Conservation (phyloP, 1,140 invertebrate genomes). For the Aphaenogaster floridana region DNA sequence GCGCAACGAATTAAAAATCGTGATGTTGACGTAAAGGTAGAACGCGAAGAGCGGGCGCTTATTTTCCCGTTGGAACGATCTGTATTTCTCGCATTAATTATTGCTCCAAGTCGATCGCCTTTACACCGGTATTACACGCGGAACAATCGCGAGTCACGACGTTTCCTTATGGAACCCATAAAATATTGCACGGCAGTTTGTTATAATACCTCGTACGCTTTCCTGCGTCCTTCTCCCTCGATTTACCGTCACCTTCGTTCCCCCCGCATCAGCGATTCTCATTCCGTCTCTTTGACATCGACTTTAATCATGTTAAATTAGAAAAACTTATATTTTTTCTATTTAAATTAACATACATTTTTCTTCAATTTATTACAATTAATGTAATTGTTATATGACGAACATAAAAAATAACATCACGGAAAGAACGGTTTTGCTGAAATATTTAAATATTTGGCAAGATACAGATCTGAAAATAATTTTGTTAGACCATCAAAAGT, state of each 20-base stretch:
- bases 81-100: constrained; percentile 63
- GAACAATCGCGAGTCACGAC: constrained; percentile 79
- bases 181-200: constrained; percentile 80
- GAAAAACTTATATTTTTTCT: not conserved
- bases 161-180: constrained; percentile 84
- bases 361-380: not conserved
- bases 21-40: constrained; percentile 8
- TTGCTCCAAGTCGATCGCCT: constrained; percentile 60
- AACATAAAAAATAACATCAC: not conserved
- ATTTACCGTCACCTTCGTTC: constrained; percentile 60
- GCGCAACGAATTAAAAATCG: constrained; percentile 39
- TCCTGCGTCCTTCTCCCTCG: constrained; percentile 59
- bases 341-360: not conserved
- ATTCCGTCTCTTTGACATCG: constrained; percentile 27
- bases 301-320: constrained; percentile 3
- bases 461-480: too few relatives aligned
- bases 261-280: constrained; percentile 60
- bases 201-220: constrained; percentile 73
- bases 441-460: too few relatives aligned
- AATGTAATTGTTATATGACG: not conserved
- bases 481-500: too few relatives aligned
- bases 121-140: constrained; percentile 69
- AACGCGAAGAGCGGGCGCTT: constrained; percentile 20
- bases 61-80: constrained; percentile 48
- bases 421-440: too few relatives aligned